Percentiles rank a stretch among this genome's conserved stretches.
These are phyloP conservation scores for Callaeas wilsoni DNA, from an alignment of 2,113 vertebrate species.

Conservation along the genomic window DNA sequence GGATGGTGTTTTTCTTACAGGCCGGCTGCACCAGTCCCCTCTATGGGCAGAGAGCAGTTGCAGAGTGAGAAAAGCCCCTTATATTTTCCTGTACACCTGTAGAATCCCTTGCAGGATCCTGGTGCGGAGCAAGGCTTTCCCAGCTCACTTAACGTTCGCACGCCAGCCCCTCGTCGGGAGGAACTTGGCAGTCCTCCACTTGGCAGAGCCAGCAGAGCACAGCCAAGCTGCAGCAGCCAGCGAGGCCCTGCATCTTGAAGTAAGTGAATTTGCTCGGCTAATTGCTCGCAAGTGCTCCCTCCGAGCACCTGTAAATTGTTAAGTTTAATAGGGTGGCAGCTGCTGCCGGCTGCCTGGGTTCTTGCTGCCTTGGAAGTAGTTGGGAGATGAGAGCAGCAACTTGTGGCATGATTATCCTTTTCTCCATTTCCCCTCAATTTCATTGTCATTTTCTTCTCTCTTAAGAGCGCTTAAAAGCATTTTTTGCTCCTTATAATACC, in stretches of 20 bases:
- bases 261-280: slow-evolving; percentile 34
- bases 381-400: neutral
- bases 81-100: accelerated
- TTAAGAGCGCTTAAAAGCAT: slow-evolving; percentile 35
- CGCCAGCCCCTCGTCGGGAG: neutral
- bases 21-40: neutral
- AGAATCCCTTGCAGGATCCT: neutral
- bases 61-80: neutral
- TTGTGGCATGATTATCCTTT: neutral
- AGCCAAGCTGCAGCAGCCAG: neutral
- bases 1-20: neutral
- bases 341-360: neutral
- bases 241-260: neutral
- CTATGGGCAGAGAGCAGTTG: neutral
- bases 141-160: accelerated
- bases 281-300: slow-evolving; percentile 9
- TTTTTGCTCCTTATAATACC: slow-evolving; percentile 44
- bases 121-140: neutral
- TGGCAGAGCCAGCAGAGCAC: neutral
- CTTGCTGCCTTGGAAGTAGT: neutral
- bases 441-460: slow-evolving; percentile 30
- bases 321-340: slow-evolving; percentile 38
- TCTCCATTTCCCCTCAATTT: slow-evolving; percentile 38
- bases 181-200: neutral
- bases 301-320: slow-evolving; percentile 32